phyloP scores from a whole-genome alignment of 2,797 vertebrate genomes.

The Silurus lanzhouensis region DNA sequence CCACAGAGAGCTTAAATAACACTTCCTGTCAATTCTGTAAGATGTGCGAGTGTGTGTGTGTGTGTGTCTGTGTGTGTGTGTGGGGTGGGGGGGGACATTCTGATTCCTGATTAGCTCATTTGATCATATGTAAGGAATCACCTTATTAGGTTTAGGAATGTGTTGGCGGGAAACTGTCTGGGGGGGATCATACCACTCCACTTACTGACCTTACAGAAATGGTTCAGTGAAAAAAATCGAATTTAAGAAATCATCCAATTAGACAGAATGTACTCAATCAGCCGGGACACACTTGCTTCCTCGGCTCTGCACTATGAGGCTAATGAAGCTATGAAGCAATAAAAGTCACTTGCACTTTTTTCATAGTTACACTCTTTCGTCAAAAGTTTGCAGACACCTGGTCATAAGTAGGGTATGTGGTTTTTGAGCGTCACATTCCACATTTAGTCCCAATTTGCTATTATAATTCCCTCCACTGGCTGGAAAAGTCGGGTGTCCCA shows the following conservation, averaged over 20 bases:
- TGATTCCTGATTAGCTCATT: slow-evolving; percentile 66
- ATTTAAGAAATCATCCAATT: slow-evolving; percentile 4
- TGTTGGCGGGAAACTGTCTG: neutral
- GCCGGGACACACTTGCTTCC: neutral
- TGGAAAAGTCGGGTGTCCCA: no score
- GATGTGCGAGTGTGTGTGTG: no score
- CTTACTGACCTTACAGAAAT: neutral
- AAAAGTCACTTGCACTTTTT: neutral
- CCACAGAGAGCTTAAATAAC: slow-evolving; percentile 2
- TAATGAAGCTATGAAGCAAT: neutral
- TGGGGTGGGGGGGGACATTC: slow-evolving; percentile 49
- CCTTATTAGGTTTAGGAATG: slow-evolving; percentile 64
- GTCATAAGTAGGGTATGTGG: no score
- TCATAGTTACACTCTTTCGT: no score
- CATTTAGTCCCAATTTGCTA: no score
- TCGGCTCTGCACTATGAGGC: neutral
- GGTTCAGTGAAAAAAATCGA: neutral
- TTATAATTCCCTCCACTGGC: no score
- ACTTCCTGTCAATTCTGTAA: neutral
- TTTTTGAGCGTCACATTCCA: no score
- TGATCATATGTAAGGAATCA: slow-evolving; percentile 63
- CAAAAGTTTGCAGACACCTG: no score
- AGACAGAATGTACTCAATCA: neutral
- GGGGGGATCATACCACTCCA: neutral
- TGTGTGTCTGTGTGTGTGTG: no score